phyloP scores from a whole-genome alignment of 2,888 invertebrate species.

The Trypoxylon attenuatum region DNA sequence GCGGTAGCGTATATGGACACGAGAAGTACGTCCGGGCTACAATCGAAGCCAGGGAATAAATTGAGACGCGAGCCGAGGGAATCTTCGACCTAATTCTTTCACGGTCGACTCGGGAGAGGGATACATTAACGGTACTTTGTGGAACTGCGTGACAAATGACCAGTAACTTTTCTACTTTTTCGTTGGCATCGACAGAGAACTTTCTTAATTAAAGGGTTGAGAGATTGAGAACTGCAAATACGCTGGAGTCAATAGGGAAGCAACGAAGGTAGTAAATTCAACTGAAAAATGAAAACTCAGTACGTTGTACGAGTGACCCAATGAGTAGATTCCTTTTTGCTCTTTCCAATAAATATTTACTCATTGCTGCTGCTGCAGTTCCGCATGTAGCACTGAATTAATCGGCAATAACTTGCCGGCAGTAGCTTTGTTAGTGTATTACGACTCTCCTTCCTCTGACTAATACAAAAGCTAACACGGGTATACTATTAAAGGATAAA shows the following conservation, averaged over 20 bases:
- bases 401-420: too few species aligned
- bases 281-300: not conserved
- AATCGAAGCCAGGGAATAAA: not conserved
- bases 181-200: conserved; percentile 4
- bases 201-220: conserved; percentile 14
- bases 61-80: not conserved
- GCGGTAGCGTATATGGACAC: conserved; percentile 5
- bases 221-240: not conserved
- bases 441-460: too few species aligned
- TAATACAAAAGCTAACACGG: too few species aligned
- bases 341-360: too few species aligned
- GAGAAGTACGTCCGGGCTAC: not conserved
- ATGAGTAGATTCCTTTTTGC: too few species aligned
- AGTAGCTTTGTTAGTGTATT: too few species aligned
- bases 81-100: not conserved
- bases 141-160: conserved; percentile 11
- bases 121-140: conserved; percentile 5
- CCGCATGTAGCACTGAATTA: too few species aligned
- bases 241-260: not conserved
- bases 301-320: too few species aligned
- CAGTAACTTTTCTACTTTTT: conserved; percentile 10
- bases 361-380: too few species aligned
- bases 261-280: not conserved
- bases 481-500: too few species aligned
- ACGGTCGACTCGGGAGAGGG: not conserved